These are phyloP conservation scores for Drosophila serrata DNA, from an alignment of 1,140 invertebrate genomes.

Conservation along the genomic window DNA sequence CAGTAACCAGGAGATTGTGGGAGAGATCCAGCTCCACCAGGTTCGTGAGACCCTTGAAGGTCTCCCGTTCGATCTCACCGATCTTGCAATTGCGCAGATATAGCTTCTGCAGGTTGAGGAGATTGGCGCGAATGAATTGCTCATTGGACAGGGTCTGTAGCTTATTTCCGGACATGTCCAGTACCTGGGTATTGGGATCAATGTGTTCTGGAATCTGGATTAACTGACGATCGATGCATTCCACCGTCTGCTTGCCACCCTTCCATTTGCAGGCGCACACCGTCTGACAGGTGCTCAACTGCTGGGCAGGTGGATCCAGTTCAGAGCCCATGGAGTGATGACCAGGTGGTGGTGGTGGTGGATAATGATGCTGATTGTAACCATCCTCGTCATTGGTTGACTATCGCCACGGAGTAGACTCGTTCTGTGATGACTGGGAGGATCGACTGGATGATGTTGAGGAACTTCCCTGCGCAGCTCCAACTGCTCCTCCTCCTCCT, in stretches of 20 bases:
- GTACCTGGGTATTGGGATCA: slow-evolving; percentile 94
- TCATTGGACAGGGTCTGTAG: slow-evolving; percentile 92
- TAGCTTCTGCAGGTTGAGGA: slow-evolving; percentile 94
- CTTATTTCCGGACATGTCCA: slow-evolving; percentile 95
- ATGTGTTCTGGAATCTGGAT: slow-evolving; percentile 93
- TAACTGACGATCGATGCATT: slow-evolving; percentile 92
- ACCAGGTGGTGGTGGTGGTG: slow-evolving; percentile 13
- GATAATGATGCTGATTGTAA: slow-evolving; percentile 45
- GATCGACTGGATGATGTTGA: slow-evolving; percentile 16
- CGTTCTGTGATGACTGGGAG: slow-evolving; percentile 58
- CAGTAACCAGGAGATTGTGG: slow-evolving; percentile 91
- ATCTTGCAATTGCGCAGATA: slow-evolving; percentile 93
- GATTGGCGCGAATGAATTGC: slow-evolving; percentile 91
- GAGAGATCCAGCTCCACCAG: slow-evolving; percentile 95
- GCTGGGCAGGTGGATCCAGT: slow-evolving; percentile 54
- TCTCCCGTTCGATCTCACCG: slow-evolving; percentile 93
- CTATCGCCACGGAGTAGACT: slow-evolving; percentile 78
- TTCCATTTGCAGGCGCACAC: slow-evolving; percentile 97
- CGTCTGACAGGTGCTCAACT: slow-evolving; percentile 88
- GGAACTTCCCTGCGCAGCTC: neutral
- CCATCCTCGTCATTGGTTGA: slow-evolving; percentile 78
- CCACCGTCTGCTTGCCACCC: slow-evolving; percentile 95
- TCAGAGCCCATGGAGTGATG: slow-evolving; percentile 41
- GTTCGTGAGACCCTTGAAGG: slow-evolving; percentile 94
- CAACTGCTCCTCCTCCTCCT: neutral